Evolutionary conservation across 2,888 invertebrate genomes (phyloP).

Genomic region (Clostera curtula): DNA sequence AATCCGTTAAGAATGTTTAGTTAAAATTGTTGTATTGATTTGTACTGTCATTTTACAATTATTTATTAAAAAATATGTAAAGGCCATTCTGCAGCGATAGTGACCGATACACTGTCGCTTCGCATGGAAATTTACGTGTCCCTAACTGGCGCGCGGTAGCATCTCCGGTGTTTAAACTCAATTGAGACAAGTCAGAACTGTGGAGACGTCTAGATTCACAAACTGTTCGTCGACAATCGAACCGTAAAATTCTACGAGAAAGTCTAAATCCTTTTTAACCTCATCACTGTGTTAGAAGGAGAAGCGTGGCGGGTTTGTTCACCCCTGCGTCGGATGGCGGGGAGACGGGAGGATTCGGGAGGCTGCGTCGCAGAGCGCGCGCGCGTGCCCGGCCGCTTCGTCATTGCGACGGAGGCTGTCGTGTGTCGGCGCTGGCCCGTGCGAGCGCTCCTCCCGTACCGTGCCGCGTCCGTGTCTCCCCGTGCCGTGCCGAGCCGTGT

Average conservation of each 20-base stretch:
- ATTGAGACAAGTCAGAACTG: constrained; percentile 27
- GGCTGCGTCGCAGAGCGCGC: constrained; percentile 67
- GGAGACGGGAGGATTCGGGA: constrained; percentile 58
- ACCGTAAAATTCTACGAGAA: constrained; percentile 60
- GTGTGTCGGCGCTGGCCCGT: constrained; percentile 69
- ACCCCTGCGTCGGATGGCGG: constrained; percentile 60
- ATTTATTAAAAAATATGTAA: too few relatives aligned
- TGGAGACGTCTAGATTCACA: constrained; percentile 33
- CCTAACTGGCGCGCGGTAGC: constrained; percentile 9
- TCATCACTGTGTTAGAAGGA: constrained; percentile 68
- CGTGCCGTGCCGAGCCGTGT: constrained; percentile 34
- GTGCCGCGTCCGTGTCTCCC: constrained; percentile 38
- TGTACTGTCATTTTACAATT: too few relatives aligned
- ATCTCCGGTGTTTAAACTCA: constrained; percentile 13
- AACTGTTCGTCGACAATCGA: constrained; percentile 46
- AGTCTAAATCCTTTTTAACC: constrained; percentile 71
- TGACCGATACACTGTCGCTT: too few relatives aligned
- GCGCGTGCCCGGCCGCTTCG: constrained; percentile 73
- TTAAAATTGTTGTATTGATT: too few relatives aligned
- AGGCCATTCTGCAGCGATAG: too few relatives aligned
- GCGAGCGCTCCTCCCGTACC: constrained; percentile 58
- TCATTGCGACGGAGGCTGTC: constrained; percentile 73
- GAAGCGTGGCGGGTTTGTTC: constrained; percentile 70
- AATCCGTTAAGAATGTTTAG: too few relatives aligned
- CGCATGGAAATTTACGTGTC: too few relatives aligned